Evolutionary conservation across 2,888 invertebrate species (phyloP), one percentile per base, ranked within the genome.

Genomic region (Erebia epiphron): DNA sequence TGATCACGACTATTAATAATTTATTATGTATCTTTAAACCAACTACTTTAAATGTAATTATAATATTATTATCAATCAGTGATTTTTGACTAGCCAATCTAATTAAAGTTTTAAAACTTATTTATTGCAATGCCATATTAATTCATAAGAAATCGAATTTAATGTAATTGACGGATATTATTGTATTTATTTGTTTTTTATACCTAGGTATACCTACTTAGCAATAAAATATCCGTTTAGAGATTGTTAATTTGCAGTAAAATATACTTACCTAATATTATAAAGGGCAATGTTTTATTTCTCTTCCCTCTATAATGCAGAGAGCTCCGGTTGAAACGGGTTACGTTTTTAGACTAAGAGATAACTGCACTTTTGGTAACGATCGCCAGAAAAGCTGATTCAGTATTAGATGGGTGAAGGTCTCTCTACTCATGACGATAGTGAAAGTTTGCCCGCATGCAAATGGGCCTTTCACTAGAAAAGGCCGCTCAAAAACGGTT

Each of bases 111-210:
- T 14, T 69, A 61, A 63, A 21, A 16, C 16, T 16, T 54, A 16
- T 16, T n/a, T 21, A 70, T 21, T 63, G 52, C 69, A 76, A 76
- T 78, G 78, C 78, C 78, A 78, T 77, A 78, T 75, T 78, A 76
- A 60, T 73, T 62, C 73, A 68, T 77, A 75, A 70, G 68, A 68
- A 63, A 68, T 69, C 49, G 49, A 71, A 68, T 74, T 70, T 64
- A 67, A 65, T 49, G 10, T 67, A 58, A 68, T 56, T 50, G 61
- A 46, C 21, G 16, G 41, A 63, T 58, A 58, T 43, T 43, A 73
- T 46, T 73, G 63, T 76, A 78, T 78, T 78, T 76, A 78, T 77
- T 72, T 74, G 72, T 74, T 76, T 72, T 64, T 26, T 54, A 66
- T 67, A 35, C 35, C 35, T 35, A n/a, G n/a, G n/a, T n/a, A 35